phyloP scores from a whole-genome alignment of 2,888 invertebrate species.

The Cataglyphis livida region DNA sequence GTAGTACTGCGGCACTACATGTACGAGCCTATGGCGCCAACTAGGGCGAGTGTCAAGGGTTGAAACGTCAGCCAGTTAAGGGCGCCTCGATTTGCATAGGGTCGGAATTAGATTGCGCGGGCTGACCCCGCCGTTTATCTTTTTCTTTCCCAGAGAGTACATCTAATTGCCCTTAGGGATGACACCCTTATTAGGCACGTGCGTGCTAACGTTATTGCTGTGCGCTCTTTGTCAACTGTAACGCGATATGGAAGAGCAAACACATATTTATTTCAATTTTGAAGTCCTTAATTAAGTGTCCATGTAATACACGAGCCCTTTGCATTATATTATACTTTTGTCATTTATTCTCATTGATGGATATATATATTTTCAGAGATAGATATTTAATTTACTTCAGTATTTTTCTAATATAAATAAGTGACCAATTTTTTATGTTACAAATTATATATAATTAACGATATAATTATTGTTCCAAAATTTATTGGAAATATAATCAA shows the following conservation, averaged over 20 bases:
- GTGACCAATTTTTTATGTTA: background rate
- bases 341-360: background rate
- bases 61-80: constrained; percentile 74
- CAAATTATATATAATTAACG: background rate
- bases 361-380: too few relatives aligned
- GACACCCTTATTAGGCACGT: constrained; percentile 23
- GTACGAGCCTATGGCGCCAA: constrained; percentile 46
- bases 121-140: constrained; percentile 74
- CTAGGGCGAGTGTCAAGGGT: constrained; percentile 75
- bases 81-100: constrained; percentile 77
- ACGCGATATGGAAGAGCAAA: constrained; percentile 25
- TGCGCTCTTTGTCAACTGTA: constrained; percentile 11
- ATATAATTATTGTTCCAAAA: background rate
- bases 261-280: constrained; percentile 18
- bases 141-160: constrained; percentile 64
- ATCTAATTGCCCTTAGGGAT: constrained; percentile 67
- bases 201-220: constrained; percentile 60
- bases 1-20: constrained; percentile 51
- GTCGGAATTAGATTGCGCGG: constrained; percentile 75
- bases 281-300: constrained; percentile 14
- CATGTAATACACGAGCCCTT: background rate
- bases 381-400: background rate
- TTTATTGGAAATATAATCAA: background rate
- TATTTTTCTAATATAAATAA: background rate
- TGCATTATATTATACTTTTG: background rate